Evolutionary conservation across 2,113 vertebrate genomes (phyloP).

Genomic region (chimpanzee (Pan troglodytes)): DNA sequence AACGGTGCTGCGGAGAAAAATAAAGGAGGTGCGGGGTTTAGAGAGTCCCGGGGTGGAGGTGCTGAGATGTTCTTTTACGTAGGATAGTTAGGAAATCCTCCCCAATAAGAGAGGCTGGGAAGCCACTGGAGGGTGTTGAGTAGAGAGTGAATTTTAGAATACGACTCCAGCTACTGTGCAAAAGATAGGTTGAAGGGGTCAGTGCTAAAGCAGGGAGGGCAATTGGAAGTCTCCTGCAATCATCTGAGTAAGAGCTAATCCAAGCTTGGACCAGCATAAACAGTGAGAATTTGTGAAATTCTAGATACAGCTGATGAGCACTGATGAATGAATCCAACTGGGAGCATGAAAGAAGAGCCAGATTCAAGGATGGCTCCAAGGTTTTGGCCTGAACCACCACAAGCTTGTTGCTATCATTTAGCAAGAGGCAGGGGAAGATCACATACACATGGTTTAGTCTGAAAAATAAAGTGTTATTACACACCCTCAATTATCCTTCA

Average conservation of each 20-base stretch:
- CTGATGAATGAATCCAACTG: too few species aligned
- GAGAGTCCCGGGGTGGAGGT: neutral
- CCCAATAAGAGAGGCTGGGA: neutral
- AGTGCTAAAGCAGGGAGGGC: too few species aligned
- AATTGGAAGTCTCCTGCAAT: neutral
- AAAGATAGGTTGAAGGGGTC: neutral
- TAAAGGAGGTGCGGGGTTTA: neutral
- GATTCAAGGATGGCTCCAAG: neutral
- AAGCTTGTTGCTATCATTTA: neutral
- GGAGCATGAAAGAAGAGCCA: neutral
- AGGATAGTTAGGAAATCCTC: neutral
- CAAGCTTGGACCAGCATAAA: accelerated
- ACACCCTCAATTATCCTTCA: neutral
- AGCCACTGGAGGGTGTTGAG: neutral
- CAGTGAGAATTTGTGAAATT: neutral
- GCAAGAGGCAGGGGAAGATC: neutral
- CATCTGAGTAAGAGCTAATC: neutral
- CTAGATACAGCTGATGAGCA: neutral
- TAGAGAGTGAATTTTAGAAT: neutral
- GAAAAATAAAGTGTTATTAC: neutral
- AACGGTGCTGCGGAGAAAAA: neutral
- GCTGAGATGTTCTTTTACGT: neutral
- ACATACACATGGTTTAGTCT: neutral
- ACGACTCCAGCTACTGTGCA: too few species aligned
- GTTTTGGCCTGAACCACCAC: too few species aligned